Percentiles rank a stretch among this genome's conserved stretches.
These are phyloP conservation scores for Caenorhabditis briggsae DNA, from an alignment of 1,140 invertebrate species.

Conservation along the genomic window DNA sequence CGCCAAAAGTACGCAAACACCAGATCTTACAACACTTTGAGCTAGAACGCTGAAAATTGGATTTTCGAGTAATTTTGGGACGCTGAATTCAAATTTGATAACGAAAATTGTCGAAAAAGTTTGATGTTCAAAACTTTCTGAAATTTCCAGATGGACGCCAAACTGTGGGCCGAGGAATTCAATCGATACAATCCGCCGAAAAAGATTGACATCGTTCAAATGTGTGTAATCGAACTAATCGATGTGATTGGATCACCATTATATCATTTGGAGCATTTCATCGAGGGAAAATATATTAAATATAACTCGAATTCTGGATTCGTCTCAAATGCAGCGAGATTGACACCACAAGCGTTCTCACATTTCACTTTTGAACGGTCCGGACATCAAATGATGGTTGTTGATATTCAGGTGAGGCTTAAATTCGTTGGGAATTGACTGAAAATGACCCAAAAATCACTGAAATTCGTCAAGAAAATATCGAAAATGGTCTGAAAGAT, in stretches of 20 bases:
- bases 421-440: too few species aligned
- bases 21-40: too few species aligned
- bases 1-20: too few species aligned
- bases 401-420: constrained; percentile 80
- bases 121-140: too few species aligned
- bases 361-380: constrained; percentile 83
- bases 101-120: too few species aligned
- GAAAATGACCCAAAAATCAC: too few species aligned
- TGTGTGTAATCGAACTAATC: constrained; percentile 81
- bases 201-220: constrained; percentile 83
- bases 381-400: constrained; percentile 82
- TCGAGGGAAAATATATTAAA: constrained; percentile 82
- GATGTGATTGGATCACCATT: constrained; percentile 80
- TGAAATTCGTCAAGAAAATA: too few species aligned
- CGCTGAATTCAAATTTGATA: too few species aligned
- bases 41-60: too few species aligned
- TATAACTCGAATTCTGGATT: constrained; percentile 83
- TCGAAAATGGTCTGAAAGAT: too few species aligned
- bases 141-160: constrained; percentile 82
- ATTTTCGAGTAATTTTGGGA: too few species aligned
- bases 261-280: constrained; percentile 82
- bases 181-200: constrained; percentile 82
- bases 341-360: constrained; percentile 82
- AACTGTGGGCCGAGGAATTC: constrained; percentile 82
- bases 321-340: constrained; percentile 80